Percentiles rank a stretch among this genome's conserved stretches.
phyloP scores from a whole-genome alignment of 2,888 invertebrate genomes.

The Neuroscelio doddi region DNA sequence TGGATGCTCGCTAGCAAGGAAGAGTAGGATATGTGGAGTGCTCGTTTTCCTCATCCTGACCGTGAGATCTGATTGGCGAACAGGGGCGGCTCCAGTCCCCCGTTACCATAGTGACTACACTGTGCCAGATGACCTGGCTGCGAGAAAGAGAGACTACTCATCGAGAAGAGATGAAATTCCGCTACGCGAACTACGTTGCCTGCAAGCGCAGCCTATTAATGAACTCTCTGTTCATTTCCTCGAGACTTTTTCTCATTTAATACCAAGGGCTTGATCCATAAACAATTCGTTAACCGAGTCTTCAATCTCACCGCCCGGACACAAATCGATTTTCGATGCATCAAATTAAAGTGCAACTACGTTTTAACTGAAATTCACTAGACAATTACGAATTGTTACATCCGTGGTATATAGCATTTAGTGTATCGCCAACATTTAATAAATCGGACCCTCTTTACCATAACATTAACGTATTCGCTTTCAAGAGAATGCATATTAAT shows the following conservation, averaged over 20 bases:
- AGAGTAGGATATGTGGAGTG: slow-evolving; percentile 24
- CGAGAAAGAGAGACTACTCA: slow-evolving; percentile 20
- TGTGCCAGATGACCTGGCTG: slow-evolving; percentile 66
- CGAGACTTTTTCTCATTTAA: slow-evolving; percentile 18
- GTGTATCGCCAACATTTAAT: too few species aligned
- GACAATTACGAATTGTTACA: slow-evolving; percentile 13
- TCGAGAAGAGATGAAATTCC: slow-evolving; percentile 45
- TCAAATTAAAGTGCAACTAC: slow-evolving; percentile 34
- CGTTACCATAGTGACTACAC: slow-evolving; percentile 78
- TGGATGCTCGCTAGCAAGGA: slow-evolving; percentile 34
- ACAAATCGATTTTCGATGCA: slow-evolving; percentile 51
- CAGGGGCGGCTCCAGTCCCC: slow-evolving; percentile 70
- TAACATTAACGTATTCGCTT: too few species aligned
- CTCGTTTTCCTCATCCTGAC: slow-evolving; percentile 62
- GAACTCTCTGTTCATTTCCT: slow-evolving; percentile 57
- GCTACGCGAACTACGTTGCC: slow-evolving; percentile 57
- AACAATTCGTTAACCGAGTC: slow-evolving; percentile 69
- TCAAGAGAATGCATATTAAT: too few species aligned
- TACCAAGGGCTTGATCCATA: slow-evolving; percentile 62
- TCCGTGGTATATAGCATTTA: too few species aligned
- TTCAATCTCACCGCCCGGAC: slow-evolving; percentile 64
- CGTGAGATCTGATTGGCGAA: slow-evolving; percentile 76
- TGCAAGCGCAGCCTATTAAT: slow-evolving; percentile 59
- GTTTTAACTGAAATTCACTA: slow-evolving; percentile 51
- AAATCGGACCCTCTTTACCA: too few species aligned